Conservation (phyloP, 1,140 invertebrate species). For the Galleria mellonella region DNA sequence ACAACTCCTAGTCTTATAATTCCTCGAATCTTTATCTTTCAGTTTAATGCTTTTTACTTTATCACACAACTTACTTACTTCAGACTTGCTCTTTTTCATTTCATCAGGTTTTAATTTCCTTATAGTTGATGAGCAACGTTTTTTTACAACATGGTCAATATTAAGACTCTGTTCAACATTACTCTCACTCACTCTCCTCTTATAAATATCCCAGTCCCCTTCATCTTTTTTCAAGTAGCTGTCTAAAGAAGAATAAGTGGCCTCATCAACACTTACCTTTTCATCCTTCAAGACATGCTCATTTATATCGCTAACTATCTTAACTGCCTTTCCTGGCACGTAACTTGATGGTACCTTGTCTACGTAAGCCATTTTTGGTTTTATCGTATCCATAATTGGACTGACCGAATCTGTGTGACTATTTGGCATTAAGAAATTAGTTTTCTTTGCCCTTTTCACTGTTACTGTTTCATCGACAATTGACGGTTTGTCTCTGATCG, state of each 20-base stretch:
- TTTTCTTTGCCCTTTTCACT: constrained; percentile 41
- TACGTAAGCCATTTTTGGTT: constrained; percentile 53
- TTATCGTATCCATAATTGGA: constrained; percentile 31
- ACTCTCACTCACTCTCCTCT: constrained; percentile 49
- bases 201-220: constrained; percentile 36
- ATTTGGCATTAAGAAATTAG: constrained; percentile 44
- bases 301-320: constrained; percentile 49
- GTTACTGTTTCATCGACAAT: constrained; percentile 54
- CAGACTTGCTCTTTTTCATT: constrained; percentile 57
- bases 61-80: constrained; percentile 60
- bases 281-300: constrained; percentile 44
- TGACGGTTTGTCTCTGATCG: constrained; percentile 50
- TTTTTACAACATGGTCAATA: constrained; percentile 26
- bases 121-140: constrained; percentile 56
- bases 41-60: constrained; percentile 58
- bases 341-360: constrained; percentile 48
- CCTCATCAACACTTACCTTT: constrained; percentile 67
- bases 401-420: constrained; percentile 46
- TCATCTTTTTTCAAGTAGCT: constrained; percentile 51
- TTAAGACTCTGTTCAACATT: constrained; percentile 31
- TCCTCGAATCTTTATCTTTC: constrained; percentile 39
- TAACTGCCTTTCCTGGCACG: constrained; percentile 59
- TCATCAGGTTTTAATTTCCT: constrained; percentile 48
- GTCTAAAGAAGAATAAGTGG: constrained; percentile 40
- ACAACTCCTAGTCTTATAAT: constrained; percentile 73